Evolutionary conservation across 92 coral and sea anemone species (phyloP).

Genomic region (Montipora capitata): DNA sequence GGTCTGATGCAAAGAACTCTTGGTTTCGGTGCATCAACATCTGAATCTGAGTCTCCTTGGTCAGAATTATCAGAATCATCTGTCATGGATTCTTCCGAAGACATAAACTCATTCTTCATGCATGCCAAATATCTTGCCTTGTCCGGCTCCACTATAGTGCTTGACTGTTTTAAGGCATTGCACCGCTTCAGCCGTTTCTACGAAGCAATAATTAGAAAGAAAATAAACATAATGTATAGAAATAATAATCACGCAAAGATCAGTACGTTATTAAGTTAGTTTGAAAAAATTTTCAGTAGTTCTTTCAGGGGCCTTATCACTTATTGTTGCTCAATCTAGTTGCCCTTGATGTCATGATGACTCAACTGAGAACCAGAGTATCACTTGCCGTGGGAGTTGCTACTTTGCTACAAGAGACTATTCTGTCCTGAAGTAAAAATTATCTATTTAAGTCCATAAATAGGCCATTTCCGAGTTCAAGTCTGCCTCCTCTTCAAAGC

Average conservation of each 20-base stretch:
- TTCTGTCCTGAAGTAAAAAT: too few relatives aligned
- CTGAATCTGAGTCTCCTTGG: slow-evolving; percentile 14
- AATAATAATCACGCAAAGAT: too few relatives aligned
- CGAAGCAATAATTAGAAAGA: background rate
- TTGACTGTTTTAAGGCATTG: slow-evolving; percentile 1
- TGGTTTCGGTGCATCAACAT: background rate
- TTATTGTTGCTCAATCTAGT: too few relatives aligned
- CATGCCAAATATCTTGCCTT: background rate
- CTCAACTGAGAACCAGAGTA: too few relatives aligned
- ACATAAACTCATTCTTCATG: background rate
- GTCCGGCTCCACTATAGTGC: background rate
- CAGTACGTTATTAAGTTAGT: too few relatives aligned
- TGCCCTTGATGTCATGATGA: too few relatives aligned
- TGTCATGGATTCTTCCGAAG: slow-evolving; percentile 7
- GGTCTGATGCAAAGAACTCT: slow-evolving; percentile 12
- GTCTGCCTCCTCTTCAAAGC: too few relatives aligned
- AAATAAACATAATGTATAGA: too few relatives aligned
- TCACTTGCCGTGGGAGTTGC: background rate
- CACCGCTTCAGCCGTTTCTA: slow-evolving; percentile 3
- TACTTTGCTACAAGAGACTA: background rate
- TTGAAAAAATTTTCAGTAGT: too few relatives aligned
- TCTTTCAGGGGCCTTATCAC: too few relatives aligned
- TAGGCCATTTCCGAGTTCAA: too few relatives aligned
- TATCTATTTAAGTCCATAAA: too few relatives aligned
- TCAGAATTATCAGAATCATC: background rate